Percentiles rank a stretch among this genome's conserved stretches.
phyloP scores from a whole-genome alignment of 2,888 invertebrate genomes.

The Polyommatus icarus region DNA sequence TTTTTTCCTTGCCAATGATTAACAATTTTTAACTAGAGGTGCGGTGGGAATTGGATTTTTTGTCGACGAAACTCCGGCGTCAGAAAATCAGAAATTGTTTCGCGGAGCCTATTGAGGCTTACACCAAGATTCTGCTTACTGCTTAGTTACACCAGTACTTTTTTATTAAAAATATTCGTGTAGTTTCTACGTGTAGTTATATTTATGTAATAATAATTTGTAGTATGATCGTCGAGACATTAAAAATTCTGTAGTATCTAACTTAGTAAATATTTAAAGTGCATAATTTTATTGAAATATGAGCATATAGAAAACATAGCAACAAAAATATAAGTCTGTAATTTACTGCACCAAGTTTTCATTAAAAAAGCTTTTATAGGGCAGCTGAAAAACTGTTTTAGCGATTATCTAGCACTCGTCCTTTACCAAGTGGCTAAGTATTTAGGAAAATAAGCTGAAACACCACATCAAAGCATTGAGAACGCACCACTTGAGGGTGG shows the following conservation, averaged over 20 bases:
- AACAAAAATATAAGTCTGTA: too few species aligned
- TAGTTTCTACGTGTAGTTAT: not conserved
- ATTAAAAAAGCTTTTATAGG: not conserved
- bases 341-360: not conserved
- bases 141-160: not conserved
- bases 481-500: constrained; percentile 43
- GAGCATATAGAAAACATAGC: not conserved
- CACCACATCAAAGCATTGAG: constrained; percentile 31
- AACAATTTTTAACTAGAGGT: constrained; percentile 32
- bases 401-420: not conserved
- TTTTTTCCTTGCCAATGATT: constrained; percentile 33
- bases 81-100: constrained; percentile 3
- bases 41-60: constrained; percentile 29
- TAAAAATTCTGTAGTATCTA: too few species aligned
- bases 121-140: not conserved
- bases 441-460: constrained; percentile 30
- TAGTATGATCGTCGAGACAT: not conserved
- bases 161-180: not conserved
- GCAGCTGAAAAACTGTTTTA: constrained; percentile 6
- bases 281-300: not conserved
- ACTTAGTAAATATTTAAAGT: not conserved
- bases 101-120: constrained; percentile 1
- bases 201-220: not conserved
- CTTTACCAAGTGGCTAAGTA: constrained; percentile 7
- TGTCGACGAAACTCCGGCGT: constrained; percentile 5